phyloP scores from a whole-genome alignment of 2,797 vertebrate genomes.

The Netta rufina region DNA sequence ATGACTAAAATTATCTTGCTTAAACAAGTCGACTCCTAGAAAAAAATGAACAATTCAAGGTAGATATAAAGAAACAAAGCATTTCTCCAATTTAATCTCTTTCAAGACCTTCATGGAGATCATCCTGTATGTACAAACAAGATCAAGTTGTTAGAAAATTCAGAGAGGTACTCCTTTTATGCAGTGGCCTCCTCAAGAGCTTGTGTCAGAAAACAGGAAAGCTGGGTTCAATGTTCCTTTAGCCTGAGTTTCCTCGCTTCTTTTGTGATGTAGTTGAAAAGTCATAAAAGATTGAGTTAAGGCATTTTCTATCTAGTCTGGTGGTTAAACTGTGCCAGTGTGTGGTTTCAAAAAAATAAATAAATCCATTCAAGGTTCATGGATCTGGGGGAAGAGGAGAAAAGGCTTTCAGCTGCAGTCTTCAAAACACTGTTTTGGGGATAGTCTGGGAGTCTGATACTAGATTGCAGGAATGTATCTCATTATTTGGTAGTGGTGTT shows the following conservation, averaged over 20 bases:
- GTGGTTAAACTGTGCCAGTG: background rate
- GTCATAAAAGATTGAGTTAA: background rate
- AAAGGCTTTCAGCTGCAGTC: background rate
- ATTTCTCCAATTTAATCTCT: background rate
- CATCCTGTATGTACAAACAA: background rate
- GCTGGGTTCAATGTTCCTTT: background rate
- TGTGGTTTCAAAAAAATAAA: too few relatives aligned
- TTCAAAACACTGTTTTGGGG: background rate
- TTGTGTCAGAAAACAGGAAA: background rate
- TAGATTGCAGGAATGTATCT: background rate
- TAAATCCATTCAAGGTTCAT: background rate
- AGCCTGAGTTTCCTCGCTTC: fast-evolving
- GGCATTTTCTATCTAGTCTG: background rate
- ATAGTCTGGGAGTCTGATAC: background rate
- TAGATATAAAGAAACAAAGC: background rate
- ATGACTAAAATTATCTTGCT: background rate
- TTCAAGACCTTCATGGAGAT: background rate
- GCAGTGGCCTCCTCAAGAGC: background rate
- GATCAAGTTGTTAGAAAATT: background rate
- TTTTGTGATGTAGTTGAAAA: background rate
- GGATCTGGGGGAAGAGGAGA: too few relatives aligned
- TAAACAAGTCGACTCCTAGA: background rate
- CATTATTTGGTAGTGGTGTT: background rate
- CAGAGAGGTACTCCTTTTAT: background rate
- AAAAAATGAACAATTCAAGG: background rate